Conservation (phyloP, 2,113 vertebrate species). For the Mus musculus region DNA sequence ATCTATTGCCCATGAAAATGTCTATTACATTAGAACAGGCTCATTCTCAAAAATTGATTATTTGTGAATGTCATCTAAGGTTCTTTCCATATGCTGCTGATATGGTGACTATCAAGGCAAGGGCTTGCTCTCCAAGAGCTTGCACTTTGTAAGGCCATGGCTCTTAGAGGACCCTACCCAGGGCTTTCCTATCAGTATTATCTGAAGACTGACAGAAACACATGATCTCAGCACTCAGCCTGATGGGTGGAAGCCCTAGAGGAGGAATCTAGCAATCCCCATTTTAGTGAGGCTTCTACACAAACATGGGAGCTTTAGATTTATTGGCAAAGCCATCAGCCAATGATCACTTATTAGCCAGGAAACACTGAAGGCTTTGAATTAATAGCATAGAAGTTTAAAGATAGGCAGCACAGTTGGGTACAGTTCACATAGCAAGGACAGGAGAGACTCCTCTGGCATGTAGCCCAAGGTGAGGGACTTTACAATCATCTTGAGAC, state of each 20-base stretch:
- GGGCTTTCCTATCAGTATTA: not conserved
- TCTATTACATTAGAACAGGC: not conserved
- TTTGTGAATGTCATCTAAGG: not conserved
- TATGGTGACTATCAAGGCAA: not conserved
- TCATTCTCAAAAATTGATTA: not conserved
- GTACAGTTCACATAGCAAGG: accelerated
- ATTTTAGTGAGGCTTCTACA: not conserved
- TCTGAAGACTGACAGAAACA: not conserved
- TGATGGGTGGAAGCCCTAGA: not conserved
- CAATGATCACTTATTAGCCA: not conserved
- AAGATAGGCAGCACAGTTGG: not conserved
- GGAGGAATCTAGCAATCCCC: not conserved
- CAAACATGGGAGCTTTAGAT: not conserved
- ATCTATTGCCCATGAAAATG: not conserved
- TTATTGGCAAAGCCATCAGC: not conserved
- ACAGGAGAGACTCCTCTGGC: too few species aligned
- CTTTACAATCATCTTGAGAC: not conserved
- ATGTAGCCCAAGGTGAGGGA: not conserved
- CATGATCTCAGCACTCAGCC: not conserved
- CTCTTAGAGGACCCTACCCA: not conserved
- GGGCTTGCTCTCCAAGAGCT: not conserved
- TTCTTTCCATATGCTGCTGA: not conserved
- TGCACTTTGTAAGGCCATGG: not conserved
- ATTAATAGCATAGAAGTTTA: not conserved
- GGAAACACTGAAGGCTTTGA: not conserved